phyloP scores from a whole-genome alignment of 2,888 invertebrate species.

The Aspidapion aeneum region DNA sequence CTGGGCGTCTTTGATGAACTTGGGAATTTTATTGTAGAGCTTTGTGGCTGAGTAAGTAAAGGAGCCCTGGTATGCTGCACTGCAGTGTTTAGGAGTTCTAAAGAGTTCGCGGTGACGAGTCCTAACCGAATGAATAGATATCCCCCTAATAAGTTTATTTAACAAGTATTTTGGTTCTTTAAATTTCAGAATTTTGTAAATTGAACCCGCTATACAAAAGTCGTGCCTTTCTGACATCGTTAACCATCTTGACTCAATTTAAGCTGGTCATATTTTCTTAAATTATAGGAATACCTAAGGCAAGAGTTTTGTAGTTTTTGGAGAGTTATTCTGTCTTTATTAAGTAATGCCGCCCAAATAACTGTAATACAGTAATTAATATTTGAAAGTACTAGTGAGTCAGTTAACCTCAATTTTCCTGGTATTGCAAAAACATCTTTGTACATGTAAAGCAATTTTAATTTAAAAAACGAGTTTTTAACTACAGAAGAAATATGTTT shows the following conservation, averaged over 20 bases:
- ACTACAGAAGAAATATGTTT: not conserved
- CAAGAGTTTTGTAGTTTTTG: conserved; percentile 6
- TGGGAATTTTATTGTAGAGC: not conserved
- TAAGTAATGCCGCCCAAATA: not conserved
- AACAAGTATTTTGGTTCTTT: not conserved
- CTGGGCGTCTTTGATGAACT: not conserved
- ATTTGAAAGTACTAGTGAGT: not conserved
- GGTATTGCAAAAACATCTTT: not conserved
- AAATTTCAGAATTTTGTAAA: not conserved
- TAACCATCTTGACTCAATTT: not conserved
- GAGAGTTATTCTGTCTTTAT: not conserved
- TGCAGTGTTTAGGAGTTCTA: not conserved
- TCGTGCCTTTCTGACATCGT: not conserved
- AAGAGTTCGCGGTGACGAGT: not conserved
- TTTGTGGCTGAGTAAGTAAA: not conserved
- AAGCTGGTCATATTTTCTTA: conserved; percentile 4
- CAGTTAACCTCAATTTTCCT: not conserved
- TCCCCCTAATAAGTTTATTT: not conserved
- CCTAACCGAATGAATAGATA: not conserved
- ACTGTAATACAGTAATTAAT: not conserved
- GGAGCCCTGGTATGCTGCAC: not conserved
- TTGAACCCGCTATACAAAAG: not conserved
- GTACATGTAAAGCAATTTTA: conserved; percentile 2
- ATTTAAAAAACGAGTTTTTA: conserved; percentile 6
- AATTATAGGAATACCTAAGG: conserved; percentile 3